Evolutionary conservation across 2,797 vertebrate species (phyloP), one percentile per base, ranked within the genome.

Genomic region (Cyprinodon diabolis): DNA sequence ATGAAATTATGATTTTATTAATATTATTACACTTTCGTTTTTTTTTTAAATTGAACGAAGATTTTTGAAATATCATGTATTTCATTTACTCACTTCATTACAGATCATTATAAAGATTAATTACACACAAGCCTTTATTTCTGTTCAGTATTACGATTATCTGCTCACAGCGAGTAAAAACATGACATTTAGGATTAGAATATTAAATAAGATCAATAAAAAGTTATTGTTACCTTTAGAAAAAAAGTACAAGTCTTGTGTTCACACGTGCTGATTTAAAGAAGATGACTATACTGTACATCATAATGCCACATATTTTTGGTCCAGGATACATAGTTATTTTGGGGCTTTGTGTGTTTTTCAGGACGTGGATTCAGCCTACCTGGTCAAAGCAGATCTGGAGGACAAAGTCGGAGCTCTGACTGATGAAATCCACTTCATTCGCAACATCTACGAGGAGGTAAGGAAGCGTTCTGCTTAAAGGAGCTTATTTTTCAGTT

Each of bases 331-430:
- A 30, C 10, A 13, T 19, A 37, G 37, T 45, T 11, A 43, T 19
- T 68, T 4, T 74, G 43, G 56, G 35, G 48, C 14, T 23, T 0
- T 56, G 9, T 71, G 47, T 84, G 74, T 30, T 71, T 43, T 65
- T 8, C 84, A 99, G 98, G 97, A 99, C 9, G 96, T 97, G 4
- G 98, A 98, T 86, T 96, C 95, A 0, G 96, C 96, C 56, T 97
- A 97, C 75, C 80, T 98, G 88, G 96, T 96, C 87, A 98, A 98
- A 72, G 96, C 96, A 7, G 96, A 97, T 52, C 92, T 98, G 79
- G 96, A 97, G 88, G 96, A 97, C 76, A 97, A 96, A 79, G 95
- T 97, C 19, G 96, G 96, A 68, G 91, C 95, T 71, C 81, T 98
- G 86, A 96, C 95, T 2, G 94, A 97, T 66, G 97, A 98, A 86